Evolutionary conservation across 1,140 invertebrate species (phyloP), one percentile per base, ranked within the genome.

Genomic region (Drosophila subobscura): DNA sequence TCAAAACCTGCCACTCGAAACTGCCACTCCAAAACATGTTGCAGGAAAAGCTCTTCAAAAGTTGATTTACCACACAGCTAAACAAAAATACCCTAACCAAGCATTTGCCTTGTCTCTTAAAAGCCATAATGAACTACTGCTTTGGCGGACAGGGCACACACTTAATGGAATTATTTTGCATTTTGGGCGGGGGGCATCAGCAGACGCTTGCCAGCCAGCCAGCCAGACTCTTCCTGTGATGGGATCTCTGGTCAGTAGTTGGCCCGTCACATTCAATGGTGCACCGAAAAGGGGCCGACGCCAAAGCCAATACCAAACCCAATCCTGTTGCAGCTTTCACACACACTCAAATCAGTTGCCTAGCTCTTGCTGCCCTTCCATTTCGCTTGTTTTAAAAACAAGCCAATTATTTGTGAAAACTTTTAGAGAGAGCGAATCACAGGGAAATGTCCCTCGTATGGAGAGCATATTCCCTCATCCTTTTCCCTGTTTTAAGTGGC

Each of bases 331-430:
- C 7, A 33, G 8, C 29, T 33, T 33, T 33, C 47, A 10, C 29
- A 29, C 65, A 41, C 33, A 64, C 61, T 20, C 61, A n/a, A 40
- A 72, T 25, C 44, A 72, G 23, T 37, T 42, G 14, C 25, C 33
- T 20, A 1, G 16, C 16, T 20, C 0, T 40, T 45, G 23, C 68
- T 64, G 70, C 23, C 33, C 27, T 70, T 57, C 53, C 65, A 70
- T 58, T 71, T 70, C 45, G 45, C 52, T 71, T 72, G 47, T 72
- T 72, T 71, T 77, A 59, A 78, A 84, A 84, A 84, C 77, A 77
- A 77, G 68, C 74, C 81, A 85, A 86, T 85, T 85, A 85, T 80
- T 71, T 77, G 77, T 55, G 61, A 77, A 67, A 72, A 71, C 53
- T 72, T 66, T 40, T 72, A 25, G 23, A 68, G 47, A 54, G 47